Evolutionary conservation across 2,797 vertebrate species (phyloP).

Genomic region (Urophycis tenuis): DNA sequence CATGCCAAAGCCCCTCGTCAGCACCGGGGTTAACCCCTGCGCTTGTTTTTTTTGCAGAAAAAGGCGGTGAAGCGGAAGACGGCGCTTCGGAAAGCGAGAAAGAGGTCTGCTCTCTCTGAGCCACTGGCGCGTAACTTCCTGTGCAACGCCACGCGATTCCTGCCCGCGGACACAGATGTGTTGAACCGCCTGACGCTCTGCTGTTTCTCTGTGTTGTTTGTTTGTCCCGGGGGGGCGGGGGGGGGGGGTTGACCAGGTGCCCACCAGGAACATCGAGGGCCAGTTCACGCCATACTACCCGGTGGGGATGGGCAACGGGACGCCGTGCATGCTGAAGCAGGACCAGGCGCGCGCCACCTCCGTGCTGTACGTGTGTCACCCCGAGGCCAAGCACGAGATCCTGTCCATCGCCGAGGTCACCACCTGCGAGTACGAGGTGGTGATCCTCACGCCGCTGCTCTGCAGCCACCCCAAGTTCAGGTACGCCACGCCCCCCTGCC

Average conservation of each 20-base stretch:
- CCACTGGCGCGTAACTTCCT: neutral
- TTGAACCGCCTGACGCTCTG: neutral
- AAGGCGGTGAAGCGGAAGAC: conserved; percentile 46
- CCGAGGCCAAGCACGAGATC: conserved; percentile 97
- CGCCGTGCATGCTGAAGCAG: conserved; percentile 86
- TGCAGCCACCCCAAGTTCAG: conserved; percentile 94
- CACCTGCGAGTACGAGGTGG: conserved; percentile 96
- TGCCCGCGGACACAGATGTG: too few species aligned
- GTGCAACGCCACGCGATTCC: neutral
- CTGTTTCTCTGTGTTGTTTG: neutral
- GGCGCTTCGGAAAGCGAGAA: conserved; percentile 41
- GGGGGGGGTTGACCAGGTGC: conserved; percentile 76
- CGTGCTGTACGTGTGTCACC: conserved; percentile 94
- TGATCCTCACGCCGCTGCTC: conserved; percentile 92
- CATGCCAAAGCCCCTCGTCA: neutral
- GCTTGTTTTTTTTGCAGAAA: conserved; percentile 44
- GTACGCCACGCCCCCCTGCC: too few species aligned
- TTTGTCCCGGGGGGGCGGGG: too few species aligned
- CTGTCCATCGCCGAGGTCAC: conserved; percentile 93
- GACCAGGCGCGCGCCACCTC: conserved; percentile 80
- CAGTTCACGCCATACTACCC: conserved; percentile 94
- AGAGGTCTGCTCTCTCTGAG: conserved; percentile 52
- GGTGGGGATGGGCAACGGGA: conserved; percentile 89
- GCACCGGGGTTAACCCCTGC: neutral
- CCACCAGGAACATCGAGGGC: conserved; percentile 93